These are phyloP conservation scores for Sapayoa aenigma DNA, from an alignment of 2,113 vertebrate genomes.

Conservation along the genomic window DNA sequence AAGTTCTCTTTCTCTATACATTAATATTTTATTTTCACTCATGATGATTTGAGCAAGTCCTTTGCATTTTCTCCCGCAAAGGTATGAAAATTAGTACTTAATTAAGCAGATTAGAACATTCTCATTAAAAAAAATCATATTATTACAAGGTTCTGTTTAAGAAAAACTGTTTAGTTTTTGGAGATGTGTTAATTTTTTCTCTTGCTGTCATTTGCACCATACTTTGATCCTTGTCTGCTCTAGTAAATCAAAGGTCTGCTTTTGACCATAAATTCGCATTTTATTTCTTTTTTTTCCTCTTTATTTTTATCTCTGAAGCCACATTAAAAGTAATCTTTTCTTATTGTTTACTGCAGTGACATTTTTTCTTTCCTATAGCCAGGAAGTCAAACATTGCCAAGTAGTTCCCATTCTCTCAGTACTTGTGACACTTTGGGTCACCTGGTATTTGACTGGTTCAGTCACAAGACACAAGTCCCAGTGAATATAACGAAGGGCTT, in stretches of 20 bases:
- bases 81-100: background rate
- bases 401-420: background rate
- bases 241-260: background rate
- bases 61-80: background rate
- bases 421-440: background rate
- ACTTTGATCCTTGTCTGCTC: background rate
- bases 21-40: background rate
- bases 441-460: background rate
- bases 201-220: background rate
- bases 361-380: background rate
- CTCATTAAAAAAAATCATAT: background rate
- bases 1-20: background rate
- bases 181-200: background rate
- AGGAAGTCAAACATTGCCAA: background rate
- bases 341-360: background rate
- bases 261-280: background rate
- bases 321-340: background rate
- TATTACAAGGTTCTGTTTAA: background rate
- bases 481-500: background rate
- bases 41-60: background rate
- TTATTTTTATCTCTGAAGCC: background rate
- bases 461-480: background rate
- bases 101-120: background rate
- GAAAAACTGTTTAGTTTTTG: background rate
- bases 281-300: background rate